phyloP scores from a whole-genome alignment of 2,888 invertebrate species.

The Nomada ruficornis region DNA sequence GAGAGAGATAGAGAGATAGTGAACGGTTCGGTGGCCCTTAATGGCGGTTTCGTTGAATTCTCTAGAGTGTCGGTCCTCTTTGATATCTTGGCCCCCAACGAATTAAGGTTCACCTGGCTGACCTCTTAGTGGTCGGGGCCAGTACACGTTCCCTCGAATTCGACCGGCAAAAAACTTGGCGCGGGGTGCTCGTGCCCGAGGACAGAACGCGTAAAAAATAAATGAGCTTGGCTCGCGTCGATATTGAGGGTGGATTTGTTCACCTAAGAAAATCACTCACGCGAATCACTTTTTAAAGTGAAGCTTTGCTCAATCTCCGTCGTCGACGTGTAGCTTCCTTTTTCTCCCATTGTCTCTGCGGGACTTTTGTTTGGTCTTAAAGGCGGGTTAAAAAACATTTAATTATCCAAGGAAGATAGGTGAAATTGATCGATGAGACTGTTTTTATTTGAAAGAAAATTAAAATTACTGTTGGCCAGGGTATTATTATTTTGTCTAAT shows the following conservation, averaged over 20 bases:
- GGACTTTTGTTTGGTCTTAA: background rate
- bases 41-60: conserved; percentile 66
- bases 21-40: conserved; percentile 65
- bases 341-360: background rate
- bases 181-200: conserved; percentile 38
- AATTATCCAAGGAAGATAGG: no score
- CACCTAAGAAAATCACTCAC: conserved; percentile 26
- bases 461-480: no score
- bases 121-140: conserved; percentile 64
- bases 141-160: conserved; percentile 23
- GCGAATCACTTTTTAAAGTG: conserved; percentile 20
- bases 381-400: no score
- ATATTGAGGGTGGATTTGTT: conserved; percentile 42
- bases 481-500: no score
- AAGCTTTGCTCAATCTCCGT: background rate
- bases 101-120: conserved; percentile 75
- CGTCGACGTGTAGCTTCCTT: background rate
- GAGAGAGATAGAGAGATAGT: conserved; percentile 3
- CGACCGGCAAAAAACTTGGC: conserved; percentile 45
- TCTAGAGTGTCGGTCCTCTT: conserved; percentile 67
- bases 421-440: no score
- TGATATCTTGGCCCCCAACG: conserved; percentile 73
- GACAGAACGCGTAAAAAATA: conserved; percentile 58
- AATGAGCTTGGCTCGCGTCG: conserved; percentile 47
- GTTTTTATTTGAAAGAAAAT: no score